Evolutionary conservation across 2,797 vertebrate species (phyloP), one percentile per base, ranked within the genome.

Genomic region (Leptodactylus fallax): DNA sequence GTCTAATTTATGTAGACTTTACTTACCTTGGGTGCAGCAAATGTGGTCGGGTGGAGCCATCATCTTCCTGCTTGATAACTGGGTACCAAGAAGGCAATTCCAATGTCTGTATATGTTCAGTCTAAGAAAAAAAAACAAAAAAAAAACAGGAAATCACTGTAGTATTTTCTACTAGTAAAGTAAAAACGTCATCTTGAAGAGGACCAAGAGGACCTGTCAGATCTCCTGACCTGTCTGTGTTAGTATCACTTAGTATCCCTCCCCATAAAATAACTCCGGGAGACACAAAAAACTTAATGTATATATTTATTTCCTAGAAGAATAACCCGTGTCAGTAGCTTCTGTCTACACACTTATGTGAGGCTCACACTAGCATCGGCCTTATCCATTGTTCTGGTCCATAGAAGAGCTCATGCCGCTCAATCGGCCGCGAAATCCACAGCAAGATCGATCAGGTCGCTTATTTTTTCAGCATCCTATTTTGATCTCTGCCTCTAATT

Each of bases 1-100:
- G 10, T 56, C 0, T 25, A 21, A 14, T 11, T 13, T 71, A 55
- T 23, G 14, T 10, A 67, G 61, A 7, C 13, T 71, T 63, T 65
- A 16, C 11, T 67, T 96, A 99, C 98, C 98, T 99, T 91, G 98
- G 98, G 90, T 98, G 97, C 91, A 98, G 92, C 93, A 98, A 25
- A 94, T 90, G 96, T 94, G 72, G 92, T 92, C 58, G 94, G 88
- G 0, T 94, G 92, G 92, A 91, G 91, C 95, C 94, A 90, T 96
- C 97, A 89, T 96, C 95, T 95, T 99, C 98, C 94, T 99, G 97
- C 92, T 99, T 99, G 94, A 99, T 97, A 90, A 97, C 95, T 13
- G 97, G 95, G 91, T 97, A 99, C 94, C 98, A 96, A 55, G 95
- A 95, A 0, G 95, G 94, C 85, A 98, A 95, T 85, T 96, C 94